Evolutionary conservation across 2,888 invertebrate species (phyloP).

Genomic region (Lasius platythorax): DNA sequence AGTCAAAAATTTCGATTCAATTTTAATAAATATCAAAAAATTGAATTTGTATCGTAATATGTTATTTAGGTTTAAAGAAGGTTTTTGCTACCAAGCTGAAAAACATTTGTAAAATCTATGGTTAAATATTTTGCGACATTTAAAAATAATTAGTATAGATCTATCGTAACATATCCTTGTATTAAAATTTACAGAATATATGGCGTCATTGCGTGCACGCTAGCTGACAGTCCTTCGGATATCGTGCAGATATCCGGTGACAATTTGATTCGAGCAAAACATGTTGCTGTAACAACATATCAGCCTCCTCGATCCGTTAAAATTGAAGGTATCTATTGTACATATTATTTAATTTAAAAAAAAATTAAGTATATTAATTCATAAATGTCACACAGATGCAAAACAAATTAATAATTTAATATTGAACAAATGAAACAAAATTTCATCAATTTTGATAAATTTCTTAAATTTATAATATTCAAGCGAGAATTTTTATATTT

Average conservation of each 20-base stretch:
- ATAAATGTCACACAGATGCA: background rate
- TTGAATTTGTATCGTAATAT: background rate
- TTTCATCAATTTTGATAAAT: background rate
- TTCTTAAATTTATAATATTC: background rate
- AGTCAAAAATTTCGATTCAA: background rate
- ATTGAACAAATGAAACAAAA: background rate
- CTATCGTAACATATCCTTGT: background rate
- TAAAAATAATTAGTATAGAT: background rate
- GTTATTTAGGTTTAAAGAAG: background rate
- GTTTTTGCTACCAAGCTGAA: background rate
- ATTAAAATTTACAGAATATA: slow-evolving; percentile 87
- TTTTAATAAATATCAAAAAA: background rate
- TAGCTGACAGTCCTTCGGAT: slow-evolving; percentile 87
- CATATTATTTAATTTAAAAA: background rate
- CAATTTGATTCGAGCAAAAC: slow-evolving; percentile 82
- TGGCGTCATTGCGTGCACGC: slow-evolving; percentile 86
- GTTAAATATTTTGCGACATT: background rate
- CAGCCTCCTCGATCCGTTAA: slow-evolving; percentile 60
- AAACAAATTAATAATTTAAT: slow-evolving; percentile 14
- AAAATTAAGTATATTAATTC: background rate
- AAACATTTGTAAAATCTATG: background rate
- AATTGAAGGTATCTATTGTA: slow-evolving; percentile 65
- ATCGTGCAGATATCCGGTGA: slow-evolving; percentile 87
- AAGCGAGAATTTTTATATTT: background rate
- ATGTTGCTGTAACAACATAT: slow-evolving; percentile 72